phyloP scores from a whole-genome alignment of 2,113 vertebrate species.

The Saimiri boliviensis region DNA sequence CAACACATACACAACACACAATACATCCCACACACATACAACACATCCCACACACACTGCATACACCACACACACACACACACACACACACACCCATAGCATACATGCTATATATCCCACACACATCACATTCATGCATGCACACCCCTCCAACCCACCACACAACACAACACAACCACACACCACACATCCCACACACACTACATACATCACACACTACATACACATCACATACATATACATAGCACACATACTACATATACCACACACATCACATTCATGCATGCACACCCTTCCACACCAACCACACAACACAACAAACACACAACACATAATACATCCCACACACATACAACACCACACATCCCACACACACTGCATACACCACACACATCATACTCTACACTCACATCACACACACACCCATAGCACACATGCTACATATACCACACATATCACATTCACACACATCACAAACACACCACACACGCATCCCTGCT shows the following conservation, averaged over 20 bases:
- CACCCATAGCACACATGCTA: neutral
- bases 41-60: neutral
- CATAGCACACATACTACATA: too few species aligned
- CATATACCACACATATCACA: neutral
- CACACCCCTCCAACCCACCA: neutral
- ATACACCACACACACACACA: neutral
- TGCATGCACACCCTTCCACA: too few species aligned
- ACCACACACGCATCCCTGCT: neutral
- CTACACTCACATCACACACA: neutral
- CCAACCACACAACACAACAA: neutral
- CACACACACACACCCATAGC: neutral
- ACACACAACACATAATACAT: neutral
- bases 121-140: neutral
- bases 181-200: too few species aligned
- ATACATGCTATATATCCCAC: neutral
- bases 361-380: too few species aligned
- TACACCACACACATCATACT: neutral
- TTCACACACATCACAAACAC: neutral
- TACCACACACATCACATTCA: too few species aligned
- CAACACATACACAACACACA: too few species aligned
- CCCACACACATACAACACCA: too few species aligned
- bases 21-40: neutral
- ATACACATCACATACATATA: neutral
- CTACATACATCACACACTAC: too few species aligned
- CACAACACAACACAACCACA: neutral